Evolutionary conservation across 2,888 invertebrate genomes (phyloP), one percentile per base, ranked within the genome.

Genomic region (Stenodema calcarata): DNA sequence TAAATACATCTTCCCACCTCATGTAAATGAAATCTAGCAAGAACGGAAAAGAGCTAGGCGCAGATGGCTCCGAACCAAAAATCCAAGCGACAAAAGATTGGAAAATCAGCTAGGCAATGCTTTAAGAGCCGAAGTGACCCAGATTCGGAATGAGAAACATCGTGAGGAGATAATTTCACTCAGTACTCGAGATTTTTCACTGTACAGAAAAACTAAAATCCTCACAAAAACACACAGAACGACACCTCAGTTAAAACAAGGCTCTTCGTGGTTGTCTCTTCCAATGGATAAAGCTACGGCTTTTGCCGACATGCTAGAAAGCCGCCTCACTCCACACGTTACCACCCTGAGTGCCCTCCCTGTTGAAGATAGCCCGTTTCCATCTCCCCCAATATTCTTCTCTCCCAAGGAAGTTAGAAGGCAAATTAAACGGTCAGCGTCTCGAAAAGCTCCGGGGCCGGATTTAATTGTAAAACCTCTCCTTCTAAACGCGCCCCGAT

Each of bases 151-250:
- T 73, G 28, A 73, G n/a, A 73, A 73, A 73, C 28, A n/a, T 16
- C 73, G 73, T 1, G 73, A 73, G 16, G 73, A 73, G 73, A 27
- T 73, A 35, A 28, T 73, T 14, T 73, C 73, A 14, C 73, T 73
- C 16, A 73, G 73, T 30, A 30, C 73, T 12, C 27, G n/a, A 73
- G 73, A 73, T 30, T 73, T 73, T 14, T 73, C 73, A 28, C 30
- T 73, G 35, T 73, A 73, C 14, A 27, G 73, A 73, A 73, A 73
- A 73, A 73, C 73, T 2, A 73, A 69, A 69, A 69, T 69, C n/a
- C 69, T 69, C 23, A 69, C 69, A 1, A 69, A 62, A 23, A 69
- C 27, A 12, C 69, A 69, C 12, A 69, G 18, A 69, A 69, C 69
- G 23, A 18, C 18, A 12, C 69, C 69, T 12, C 69, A 69, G 18